Evolutionary conservation across 2,888 invertebrate species (phyloP), one percentile per base, ranked within the genome.

Genomic region (Biston betularia): DNA sequence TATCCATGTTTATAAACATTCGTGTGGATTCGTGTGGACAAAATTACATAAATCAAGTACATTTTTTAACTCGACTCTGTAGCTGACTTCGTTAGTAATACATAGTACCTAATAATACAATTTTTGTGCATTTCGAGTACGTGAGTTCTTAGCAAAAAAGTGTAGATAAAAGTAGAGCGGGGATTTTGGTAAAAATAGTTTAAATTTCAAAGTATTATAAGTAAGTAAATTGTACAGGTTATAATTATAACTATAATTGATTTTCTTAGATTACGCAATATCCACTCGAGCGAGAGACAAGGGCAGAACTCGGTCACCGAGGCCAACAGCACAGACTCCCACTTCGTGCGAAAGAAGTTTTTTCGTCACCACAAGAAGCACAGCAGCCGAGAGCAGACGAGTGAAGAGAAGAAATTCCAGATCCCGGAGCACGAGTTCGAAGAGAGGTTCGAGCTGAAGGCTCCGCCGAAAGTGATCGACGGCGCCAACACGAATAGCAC

Each of bases 371-470:
- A 92, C 74, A 92, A 88, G 61, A 89, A 88, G 45, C 79, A 84
- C 60, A 80, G 75, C 49, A 81, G 79, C 40, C 79, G 74, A 52
- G 88, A 88, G 68, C 75, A 75, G n/a, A 75, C 65, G 6, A 75
- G 65, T 6, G 81, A 79, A 50, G 79, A 82, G 12, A 83, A 77
- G 63, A 87, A 82, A 64, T 82, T 87, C 72, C 92, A 93, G 71
- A 83, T 94, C 65, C 95, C 95, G 0, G 94, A 94, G 70, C 95
- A 95, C 68, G 95, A 95, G 65, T 95, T 95, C 63, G 95, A 95
- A 82, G 94, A 94, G 46, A 94, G 85, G 75, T 95, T 95, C 72
- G 95, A 95, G 80, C 80, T 92, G 4, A 94, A 92, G 80, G 85
- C 94, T 5, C 95, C 94, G 9, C 87, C 88, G 0, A 92, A 94